Evolutionary conservation across 2,113 vertebrate genomes (phyloP).

Genomic region (Eretmochelys imbricata): DNA sequence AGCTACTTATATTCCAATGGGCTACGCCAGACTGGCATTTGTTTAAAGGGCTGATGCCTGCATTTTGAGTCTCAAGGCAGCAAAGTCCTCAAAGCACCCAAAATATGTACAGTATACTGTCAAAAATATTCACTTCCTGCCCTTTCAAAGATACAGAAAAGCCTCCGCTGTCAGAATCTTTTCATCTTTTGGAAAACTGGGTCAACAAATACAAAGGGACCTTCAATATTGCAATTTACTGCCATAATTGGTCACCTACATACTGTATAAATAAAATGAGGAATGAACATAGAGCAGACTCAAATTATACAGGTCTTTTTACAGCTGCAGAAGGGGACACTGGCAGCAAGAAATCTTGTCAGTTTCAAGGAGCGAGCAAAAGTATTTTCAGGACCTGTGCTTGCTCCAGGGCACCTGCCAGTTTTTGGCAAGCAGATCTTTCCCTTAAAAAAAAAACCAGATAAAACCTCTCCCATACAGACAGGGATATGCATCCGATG

Average conservation of each 20-base stretch:
- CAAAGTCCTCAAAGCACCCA: background rate
- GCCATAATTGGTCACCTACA: background rate
- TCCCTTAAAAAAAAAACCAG: background rate
- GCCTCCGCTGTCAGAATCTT: background rate
- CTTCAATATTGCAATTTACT: background rate
- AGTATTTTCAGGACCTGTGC: background rate
- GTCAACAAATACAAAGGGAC: slow-evolving; percentile 5
- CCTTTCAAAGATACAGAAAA: slow-evolving; percentile 5
- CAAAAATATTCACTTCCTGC: background rate
- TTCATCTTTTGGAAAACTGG: background rate
- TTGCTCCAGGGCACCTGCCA: background rate
- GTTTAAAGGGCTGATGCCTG: background rate
- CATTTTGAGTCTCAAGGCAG: background rate
- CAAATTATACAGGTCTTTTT: background rate
- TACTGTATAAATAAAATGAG: slow-evolving; percentile 9
- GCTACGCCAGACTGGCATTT: background rate
- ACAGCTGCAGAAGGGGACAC: background rate
- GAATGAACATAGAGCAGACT: background rate
- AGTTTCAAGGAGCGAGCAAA: background rate
- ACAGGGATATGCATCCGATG: too few species aligned
- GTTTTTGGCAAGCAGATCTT: background rate
- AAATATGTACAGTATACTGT: background rate
- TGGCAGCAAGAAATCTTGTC: background rate
- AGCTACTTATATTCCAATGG: background rate
- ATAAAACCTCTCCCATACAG: background rate